phyloP scores from a whole-genome alignment of 1,140 invertebrate species.

The Myzus persicae region DNA sequence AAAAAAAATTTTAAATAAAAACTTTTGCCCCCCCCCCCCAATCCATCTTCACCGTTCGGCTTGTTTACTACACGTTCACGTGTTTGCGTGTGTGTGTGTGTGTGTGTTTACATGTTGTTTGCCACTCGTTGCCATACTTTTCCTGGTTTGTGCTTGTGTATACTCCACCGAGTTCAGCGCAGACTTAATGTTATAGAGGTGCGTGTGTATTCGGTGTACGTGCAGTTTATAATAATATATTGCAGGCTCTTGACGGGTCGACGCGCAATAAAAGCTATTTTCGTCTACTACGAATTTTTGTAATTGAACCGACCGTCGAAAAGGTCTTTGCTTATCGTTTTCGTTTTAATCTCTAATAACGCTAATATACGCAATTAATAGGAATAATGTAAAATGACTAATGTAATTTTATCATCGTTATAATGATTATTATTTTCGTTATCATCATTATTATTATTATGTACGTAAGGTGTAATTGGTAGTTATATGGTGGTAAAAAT shows the following conservation, averaged over 20 bases:
- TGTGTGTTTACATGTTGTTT: neutral
- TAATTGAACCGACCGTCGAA: neutral
- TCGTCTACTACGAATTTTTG: neutral
- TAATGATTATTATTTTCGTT: neutral
- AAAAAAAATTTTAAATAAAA: neutral
- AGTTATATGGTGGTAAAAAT: neutral
- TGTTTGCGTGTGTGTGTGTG: neutral
- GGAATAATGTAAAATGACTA: neutral
- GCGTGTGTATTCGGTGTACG: neutral
- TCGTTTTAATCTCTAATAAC: neutral
- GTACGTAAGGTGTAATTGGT: neutral
- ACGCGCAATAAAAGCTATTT: neutral
- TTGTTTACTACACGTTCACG: neutral
- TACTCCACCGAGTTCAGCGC: neutral
- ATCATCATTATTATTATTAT: neutral
- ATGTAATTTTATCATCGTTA: neutral
- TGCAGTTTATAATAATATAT: conserved; percentile 4
- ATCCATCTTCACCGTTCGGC: neutral
- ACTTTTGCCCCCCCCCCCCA: neutral
- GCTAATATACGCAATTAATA: neutral
- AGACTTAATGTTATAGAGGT: neutral
- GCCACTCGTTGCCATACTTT: conserved; percentile 13
- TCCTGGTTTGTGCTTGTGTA: too few relatives aligned
- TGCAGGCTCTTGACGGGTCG: neutral
- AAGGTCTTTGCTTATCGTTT: conserved; percentile 11